Percentiles rank a stretch among this genome's conserved stretches.
Conservation (phyloP, 2,888 invertebrate species). For the Ethmia dodecea region DNA sequence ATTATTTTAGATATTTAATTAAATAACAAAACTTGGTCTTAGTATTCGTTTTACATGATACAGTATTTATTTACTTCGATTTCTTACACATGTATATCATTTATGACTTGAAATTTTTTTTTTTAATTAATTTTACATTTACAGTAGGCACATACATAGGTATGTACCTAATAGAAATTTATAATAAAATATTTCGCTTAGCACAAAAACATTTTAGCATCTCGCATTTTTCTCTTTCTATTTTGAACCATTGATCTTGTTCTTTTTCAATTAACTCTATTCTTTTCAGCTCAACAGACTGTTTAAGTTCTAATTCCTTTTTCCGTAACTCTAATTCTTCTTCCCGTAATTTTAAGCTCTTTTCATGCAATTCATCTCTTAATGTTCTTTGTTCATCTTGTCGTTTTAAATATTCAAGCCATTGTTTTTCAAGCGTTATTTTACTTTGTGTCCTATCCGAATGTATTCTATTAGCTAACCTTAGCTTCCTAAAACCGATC, state of each 20-base stretch:
- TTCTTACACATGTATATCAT: too few relatives aligned
- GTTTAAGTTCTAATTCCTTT: constrained; percentile 36
- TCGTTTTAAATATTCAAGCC: constrained; percentile 40
- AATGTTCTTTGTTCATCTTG: constrained; percentile 34
- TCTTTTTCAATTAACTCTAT: constrained; percentile 37
- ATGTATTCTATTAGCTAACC: constrained; percentile 44
- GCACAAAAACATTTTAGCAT: too few relatives aligned
- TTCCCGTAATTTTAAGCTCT: constrained; percentile 34
- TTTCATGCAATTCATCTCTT: constrained; percentile 35
- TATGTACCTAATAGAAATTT: too few relatives aligned
- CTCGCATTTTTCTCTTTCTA: constrained; percentile 42
- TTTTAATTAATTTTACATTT: too few relatives aligned
- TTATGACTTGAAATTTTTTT: too few relatives aligned
- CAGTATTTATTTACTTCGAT: too few relatives aligned
- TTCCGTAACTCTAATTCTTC: constrained; percentile 36
- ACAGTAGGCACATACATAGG: too few relatives aligned
- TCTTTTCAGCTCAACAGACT: constrained; percentile 35
- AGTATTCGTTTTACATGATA: too few relatives aligned
- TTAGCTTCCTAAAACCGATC: constrained; percentile 41
- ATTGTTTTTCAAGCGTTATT: constrained; percentile 44
- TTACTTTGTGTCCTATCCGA: constrained; percentile 42
- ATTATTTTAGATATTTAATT: too few relatives aligned
- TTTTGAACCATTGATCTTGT: constrained; percentile 30
- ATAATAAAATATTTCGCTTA: too few relatives aligned
- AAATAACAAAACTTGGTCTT: too few relatives aligned